Evolutionary conservation across 2,113 vertebrate species (phyloP), one percentile per base, ranked within the genome.

Genomic region (Smithornis capensis): DNA sequence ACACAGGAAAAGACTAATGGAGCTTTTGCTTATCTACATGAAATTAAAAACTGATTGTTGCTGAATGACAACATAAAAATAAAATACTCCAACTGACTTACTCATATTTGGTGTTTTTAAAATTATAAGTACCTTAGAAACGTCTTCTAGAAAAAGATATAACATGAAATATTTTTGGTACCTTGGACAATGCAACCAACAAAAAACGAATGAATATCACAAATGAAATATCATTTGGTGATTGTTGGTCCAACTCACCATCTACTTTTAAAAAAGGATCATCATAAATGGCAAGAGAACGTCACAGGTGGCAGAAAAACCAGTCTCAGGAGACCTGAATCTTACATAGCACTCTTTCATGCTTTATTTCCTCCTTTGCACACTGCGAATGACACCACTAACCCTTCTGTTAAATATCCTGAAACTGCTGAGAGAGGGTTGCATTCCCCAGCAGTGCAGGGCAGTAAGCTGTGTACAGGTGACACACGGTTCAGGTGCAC

Each of bases 371-470:
- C 71, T 67, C 42, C 63, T 74, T 60, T 22, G 52, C 31, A 28
- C 12, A 2, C 18, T 23, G 23, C 49, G 38, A 64, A 57, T 17
- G n/a, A 33, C 2, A 12, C 3, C 40, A 33, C 33, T 3, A 19
- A 25, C 10, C 6, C 33, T 74, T 53, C 8, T 40, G 27, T 68
- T 23, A 40, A 12, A 21, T 6, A 2, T 9, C 28, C 78, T 57
- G 60, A 10, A 9, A 21, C 8, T 21, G 25, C 47, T 8, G 38
- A 19, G 68, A 50, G 35, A 38, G 64, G 27, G 8, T 15, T 77
- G 35, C 78, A 15, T 4, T 1, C 2, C 24, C 2, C 7, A 22
- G 12, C 35, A 24, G 16, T 14, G 59, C 59, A 15, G 50, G 0
- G 2, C 9, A 45, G 59, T 2, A 7, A 6, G 1, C 53, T 14